Base-by-base conservation (phyloP, 92 coral and sea anemone species). In the Siderastrea siderea region DNA sequence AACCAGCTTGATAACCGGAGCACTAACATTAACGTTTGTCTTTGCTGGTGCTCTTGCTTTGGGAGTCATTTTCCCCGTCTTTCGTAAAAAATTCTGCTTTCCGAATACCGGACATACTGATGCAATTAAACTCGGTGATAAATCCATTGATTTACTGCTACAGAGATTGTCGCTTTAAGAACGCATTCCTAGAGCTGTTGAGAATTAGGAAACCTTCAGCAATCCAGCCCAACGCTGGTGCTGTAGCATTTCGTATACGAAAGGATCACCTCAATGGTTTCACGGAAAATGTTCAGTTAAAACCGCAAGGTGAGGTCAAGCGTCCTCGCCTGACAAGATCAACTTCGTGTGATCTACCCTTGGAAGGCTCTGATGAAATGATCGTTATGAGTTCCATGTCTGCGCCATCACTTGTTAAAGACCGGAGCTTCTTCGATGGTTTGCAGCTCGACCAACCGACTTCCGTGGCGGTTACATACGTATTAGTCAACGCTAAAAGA, bases 71-170 rank as follows among this genome's bases (percentile, higher is more conserved):
- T 46, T 70, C 2, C 48, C n/a, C 19, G 53, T 46, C n/a, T n/a
- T 70, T 44, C 51, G 52, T 12, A 5, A 47, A 14, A 26, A 0
- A 70, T 14, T 46, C 16, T 2, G 51, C 51, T 70, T 47, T 47
- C 4, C n/a, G 53, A 4, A 14, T 70, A 4, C 17, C 74, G 74
- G 74, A 70, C 4, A 6, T 19, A 13, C 52, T 70, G 2, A 8
- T 9, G 2, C 53, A 10, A 4, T 47, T 70, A 47, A 70, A 70
- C n/a, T 70, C 54, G 10, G 10, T 14, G 2, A 44, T 70, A 3
- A 70, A 70, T 47, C 74, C 74, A 1, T 6, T 70, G 6, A 3
- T 70, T 70, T 70, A 70, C 74, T 70, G 74, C n/a, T 70, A 46
- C 48, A 45, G 17, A 47, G 52, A 70, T 19, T 53, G 19, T 9